Evolutionary conservation across 37 sponge, comb jelly and placozoan genomes (phyloP).

Genomic region (Oopsacas minuta): DNA sequence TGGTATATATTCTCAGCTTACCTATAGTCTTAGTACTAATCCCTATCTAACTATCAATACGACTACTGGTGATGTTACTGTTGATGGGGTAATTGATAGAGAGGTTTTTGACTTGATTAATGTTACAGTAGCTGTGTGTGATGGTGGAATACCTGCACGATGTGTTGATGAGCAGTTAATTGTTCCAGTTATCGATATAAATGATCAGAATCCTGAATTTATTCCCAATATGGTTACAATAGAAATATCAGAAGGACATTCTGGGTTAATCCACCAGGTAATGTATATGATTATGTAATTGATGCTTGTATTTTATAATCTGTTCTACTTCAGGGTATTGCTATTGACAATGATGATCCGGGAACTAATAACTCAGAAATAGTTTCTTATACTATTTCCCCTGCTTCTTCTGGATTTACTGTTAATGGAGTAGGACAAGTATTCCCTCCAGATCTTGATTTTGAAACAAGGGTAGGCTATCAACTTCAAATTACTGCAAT

Average conservation of each 20-base stretch:
- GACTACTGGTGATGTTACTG: constrained; percentile 17
- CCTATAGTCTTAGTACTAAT: neutral
- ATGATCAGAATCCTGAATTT: constrained; percentile 46
- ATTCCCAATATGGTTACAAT: neutral
- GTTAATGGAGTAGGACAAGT: neutral
- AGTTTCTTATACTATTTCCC: neutral
- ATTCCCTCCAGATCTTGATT: constrained; percentile 27
- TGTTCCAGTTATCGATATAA: constrained; percentile 32
- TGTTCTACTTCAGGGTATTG: neutral
- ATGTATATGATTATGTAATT: no score
- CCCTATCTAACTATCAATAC: constrained; percentile 23
- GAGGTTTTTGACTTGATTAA: constrained; percentile 20
- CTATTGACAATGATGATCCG: neutral
- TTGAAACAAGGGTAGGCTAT: constrained; percentile 22
- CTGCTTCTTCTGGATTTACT: neutral
- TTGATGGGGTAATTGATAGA: constrained; percentile 22
- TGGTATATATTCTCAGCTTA: constrained; percentile 18
- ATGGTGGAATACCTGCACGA: constrained; percentile 2
- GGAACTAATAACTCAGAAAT: neutral
- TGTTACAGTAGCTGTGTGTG: constrained; percentile 24
- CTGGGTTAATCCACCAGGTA: no score
- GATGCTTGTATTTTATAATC: neutral
- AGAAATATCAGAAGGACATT: neutral
- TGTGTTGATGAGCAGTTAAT: neutral
- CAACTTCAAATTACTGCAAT: constrained; percentile 28